Base-by-base conservation (phyloP, 2,888 invertebrate species). In the Microctonus hyperodae region DNA sequence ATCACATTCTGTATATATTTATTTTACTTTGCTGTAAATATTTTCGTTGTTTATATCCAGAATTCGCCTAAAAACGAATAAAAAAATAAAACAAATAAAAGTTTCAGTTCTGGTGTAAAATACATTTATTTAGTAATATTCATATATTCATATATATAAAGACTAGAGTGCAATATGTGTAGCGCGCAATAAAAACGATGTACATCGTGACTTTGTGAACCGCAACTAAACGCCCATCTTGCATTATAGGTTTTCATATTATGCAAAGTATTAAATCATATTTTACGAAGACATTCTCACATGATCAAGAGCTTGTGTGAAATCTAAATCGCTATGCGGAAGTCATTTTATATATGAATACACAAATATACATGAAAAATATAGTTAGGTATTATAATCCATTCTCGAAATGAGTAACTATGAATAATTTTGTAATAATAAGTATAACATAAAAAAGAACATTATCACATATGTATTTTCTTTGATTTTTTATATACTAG, bases 251-350 rank as follows among this genome's bases (percentile, higher is more conserved):
- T 7, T 51, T 51, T 51, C 51, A 25, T 51, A 50, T 51, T 51
- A 64, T 64, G 57, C 64, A 50, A 56, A 56, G 33, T 33, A 56
- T 57, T 64, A 64, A 64, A 64, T 64, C 64, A 57, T 35, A 35
- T 64, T 64, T 64, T 64, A 64, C 56, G 56, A 64, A 57, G 56
- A 64, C 48, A 48, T 48, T 57, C 16, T 57, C 40, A 40, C 44
- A 44, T 23, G 33, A 57, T 64, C 64, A 56, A 57, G 64, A 64
- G 48, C 50, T 64, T 64, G 56, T 48, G 57, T 63, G 44, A 63
- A 35, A 20, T 28, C 37, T 55, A 22, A 25, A 20, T 64, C 3
- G 23, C 57, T 37, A 64, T 56, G 57, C 57, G 64, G 56, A 64
- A 64, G 56, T 48, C 13, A 25, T 48, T 40, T 16, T 0, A 44